Percentiles rank a stretch among this genome's conserved stretches.
These are phyloP conservation scores for Gymnosoma rotundatum DNA, from an alignment of 2,888 invertebrate species.

Conservation along the genomic window DNA sequence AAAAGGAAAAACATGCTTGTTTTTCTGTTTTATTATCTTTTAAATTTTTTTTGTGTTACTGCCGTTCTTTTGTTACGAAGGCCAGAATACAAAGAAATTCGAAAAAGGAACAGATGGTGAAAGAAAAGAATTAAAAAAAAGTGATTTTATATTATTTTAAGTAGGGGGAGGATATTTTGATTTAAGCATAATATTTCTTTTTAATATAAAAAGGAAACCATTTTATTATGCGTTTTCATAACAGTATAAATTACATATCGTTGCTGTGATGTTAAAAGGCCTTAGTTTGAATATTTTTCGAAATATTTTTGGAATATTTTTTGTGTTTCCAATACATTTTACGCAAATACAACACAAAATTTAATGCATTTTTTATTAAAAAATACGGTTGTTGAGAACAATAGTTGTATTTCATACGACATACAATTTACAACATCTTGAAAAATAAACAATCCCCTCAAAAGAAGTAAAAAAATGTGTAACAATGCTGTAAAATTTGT, in stretches of 20 bases:
- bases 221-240: constrained; percentile 3
- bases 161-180: constrained; percentile 70
- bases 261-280: not conserved
- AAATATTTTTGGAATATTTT: no score
- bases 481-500: no score
- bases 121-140: constrained; percentile 42
- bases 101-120: constrained; percentile 67
- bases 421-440: no score
- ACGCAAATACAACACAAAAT: no score
- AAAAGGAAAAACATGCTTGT: constrained; percentile 13
- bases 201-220: constrained; percentile 36
- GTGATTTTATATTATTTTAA: constrained; percentile 53
- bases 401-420: no score
- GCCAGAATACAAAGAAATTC: constrained; percentile 48
- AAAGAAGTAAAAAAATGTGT: no score
- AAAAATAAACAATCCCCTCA: no score
- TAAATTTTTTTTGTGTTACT: not conserved
- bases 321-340: no score
- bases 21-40: constrained; percentile 28
- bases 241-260: no score
- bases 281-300: no score
- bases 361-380: no score
- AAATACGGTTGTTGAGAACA: no score
- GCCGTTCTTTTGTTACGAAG: constrained; percentile 52
- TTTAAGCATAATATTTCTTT: constrained; percentile 31